These are phyloP conservation scores for Chymomyza fuscimana DNA, from an alignment of 2,888 invertebrate species.

Conservation along the genomic window DNA sequence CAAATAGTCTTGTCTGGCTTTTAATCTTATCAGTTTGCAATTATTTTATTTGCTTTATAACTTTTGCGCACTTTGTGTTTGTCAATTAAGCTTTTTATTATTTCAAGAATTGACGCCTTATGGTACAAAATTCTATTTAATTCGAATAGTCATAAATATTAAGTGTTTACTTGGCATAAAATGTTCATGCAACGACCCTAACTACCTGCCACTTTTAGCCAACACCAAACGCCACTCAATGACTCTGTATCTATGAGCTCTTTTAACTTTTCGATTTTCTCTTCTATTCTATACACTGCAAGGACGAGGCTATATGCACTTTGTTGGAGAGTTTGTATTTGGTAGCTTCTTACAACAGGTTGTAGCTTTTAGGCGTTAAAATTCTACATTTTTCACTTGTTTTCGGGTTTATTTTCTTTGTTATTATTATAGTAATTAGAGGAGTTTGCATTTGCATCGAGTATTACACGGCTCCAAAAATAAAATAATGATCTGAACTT, in stretches of 20 bases:
- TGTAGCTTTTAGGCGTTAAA: no score
- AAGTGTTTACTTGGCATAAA: slow-evolving; percentile 1
- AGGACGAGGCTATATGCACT: background rate
- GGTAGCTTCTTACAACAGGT: no score
- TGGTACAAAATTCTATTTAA: background rate
- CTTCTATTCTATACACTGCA: background rate
- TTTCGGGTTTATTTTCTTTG: no score
- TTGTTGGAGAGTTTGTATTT: background rate
- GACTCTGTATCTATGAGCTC: background rate
- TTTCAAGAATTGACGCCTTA: background rate
- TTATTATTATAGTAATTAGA: no score
- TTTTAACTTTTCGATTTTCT: background rate
- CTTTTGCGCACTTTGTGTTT: background rate
- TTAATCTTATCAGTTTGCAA: slow-evolving; percentile 6
- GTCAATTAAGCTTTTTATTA: background rate
- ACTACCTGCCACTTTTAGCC: background rate
- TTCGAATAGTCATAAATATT: background rate
- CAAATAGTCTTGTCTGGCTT: background rate
- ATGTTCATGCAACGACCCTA: background rate
- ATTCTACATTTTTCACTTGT: no score
- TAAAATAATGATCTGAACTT: no score
- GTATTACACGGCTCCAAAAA: no score
- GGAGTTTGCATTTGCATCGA: no score
- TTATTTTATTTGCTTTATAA: background rate
- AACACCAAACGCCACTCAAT: background rate